Base-by-base conservation (phyloP, 2,113 vertebrate genomes). In the Ia io region DNA sequence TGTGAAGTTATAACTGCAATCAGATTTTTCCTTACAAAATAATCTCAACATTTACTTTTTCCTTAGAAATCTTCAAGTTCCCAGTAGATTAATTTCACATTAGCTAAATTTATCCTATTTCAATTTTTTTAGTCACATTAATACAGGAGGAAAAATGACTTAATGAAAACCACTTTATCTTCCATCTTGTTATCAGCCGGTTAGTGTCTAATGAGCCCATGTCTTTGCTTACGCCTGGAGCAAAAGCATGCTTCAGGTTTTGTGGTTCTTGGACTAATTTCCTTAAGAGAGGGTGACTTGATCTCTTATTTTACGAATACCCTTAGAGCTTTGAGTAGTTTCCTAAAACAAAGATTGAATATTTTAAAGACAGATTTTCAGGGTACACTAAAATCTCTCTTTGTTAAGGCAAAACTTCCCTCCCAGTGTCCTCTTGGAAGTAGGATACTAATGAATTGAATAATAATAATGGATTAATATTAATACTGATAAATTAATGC, bases 21-120 rank as follows among this genome's bases (percentile, higher is more conserved):
- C 71, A 35, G 79, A 73, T 92, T 88, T 95, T 82, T 91, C 4
- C 63, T 91, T 77, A 78, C 23, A 35, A 95, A 73, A 23, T 61
- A 73, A 88, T 88, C 11, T 69, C 51, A 83, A 23, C 61, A 76
- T 42, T 42, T 90, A 56, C 63, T 90, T 6, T 93, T 88, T 96
- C 22, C 53, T 56, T 67, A 67, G 47, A 84, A 47, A n/a, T 84
- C 30, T 59, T 90, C 42, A 84, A 17, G 51, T 93, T 56, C 23
- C 73, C 49, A 53, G 51, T 90, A 82, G 53, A 28, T 92, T 22
- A 23, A 18, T 88, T 90, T 94, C 51, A 76, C 10, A 12, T 67
- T 61, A 89, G 63, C 78, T 53, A 53, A 61, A 86, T 76, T 74
- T 74, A 76, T 70, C n/a, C 20, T 82, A 3, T 53, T 28, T 51